phyloP scores from a whole-genome alignment of 2,113 vertebrate species.

The Heterocephalus glaber region DNA sequence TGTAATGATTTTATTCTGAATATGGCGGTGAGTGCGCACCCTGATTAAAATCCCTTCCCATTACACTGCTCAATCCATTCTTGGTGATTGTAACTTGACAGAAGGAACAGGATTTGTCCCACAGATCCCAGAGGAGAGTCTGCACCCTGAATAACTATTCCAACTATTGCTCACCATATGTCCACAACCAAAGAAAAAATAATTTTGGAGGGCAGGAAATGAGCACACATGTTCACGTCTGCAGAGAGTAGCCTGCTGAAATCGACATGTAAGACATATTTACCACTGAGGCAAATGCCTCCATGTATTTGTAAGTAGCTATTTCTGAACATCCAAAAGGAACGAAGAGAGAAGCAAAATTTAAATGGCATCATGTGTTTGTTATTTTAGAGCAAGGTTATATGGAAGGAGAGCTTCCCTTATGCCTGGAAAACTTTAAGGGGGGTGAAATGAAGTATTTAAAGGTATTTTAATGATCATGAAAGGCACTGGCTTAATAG shows the following conservation, averaged over 20 bases:
- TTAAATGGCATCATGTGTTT: constrained; percentile 79
- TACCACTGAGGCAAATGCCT: constrained; percentile 76
- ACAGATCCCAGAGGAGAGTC: constrained; percentile 74
- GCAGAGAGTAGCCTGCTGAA: constrained; percentile 77
- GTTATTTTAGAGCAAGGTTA: constrained; percentile 79
- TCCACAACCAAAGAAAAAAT: constrained; percentile 72
- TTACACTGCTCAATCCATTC: not conserved
- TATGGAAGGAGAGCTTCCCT: constrained; percentile 74
- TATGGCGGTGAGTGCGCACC: not conserved
- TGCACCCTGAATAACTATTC: constrained; percentile 80
- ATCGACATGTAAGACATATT: constrained; percentile 73
- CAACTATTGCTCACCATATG: constrained; percentile 81
- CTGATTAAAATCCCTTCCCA: not conserved
- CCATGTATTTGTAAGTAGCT: constrained; percentile 77
- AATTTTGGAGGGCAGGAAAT: constrained; percentile 81
- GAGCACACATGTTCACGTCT: constrained; percentile 80
- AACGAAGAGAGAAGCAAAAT: constrained; percentile 68
- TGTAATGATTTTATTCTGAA: constrained; percentile 26
- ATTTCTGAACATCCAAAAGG: constrained; percentile 77
- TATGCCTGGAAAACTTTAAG: constrained; percentile 76
- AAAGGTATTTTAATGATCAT: constrained; percentile 83
- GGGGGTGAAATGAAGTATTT: constrained; percentile 78
- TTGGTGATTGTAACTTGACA: constrained; percentile 70
- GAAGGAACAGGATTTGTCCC: constrained; percentile 77
- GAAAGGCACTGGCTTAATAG: constrained; percentile 80